phyloP scores from a whole-genome alignment of 2,888 invertebrate genomes.

The Notodonta ziczac region DNA sequence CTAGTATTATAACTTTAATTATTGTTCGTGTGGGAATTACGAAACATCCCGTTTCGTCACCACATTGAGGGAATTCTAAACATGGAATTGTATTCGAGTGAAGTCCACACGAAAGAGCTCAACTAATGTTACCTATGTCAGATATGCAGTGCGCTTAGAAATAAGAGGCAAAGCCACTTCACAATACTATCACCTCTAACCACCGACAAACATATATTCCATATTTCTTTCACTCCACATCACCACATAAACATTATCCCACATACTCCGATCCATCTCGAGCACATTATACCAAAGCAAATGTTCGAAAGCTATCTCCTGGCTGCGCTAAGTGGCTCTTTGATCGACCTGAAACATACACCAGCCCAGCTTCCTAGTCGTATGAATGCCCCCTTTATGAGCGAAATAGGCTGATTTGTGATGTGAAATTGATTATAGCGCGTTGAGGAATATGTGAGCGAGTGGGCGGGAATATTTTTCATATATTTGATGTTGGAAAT shows the following conservation, averaged over 20 bases:
- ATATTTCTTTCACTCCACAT: not conserved
- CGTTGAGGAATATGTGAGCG: not conserved
- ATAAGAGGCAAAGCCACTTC: not conserved
- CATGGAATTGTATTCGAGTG: not conserved
- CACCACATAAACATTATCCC: constrained; percentile 8
- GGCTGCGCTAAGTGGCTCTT: constrained; percentile 61
- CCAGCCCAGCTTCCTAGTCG: constrained; percentile 60
- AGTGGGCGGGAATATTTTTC: constrained; percentile 1
- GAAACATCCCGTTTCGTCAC: not conserved
- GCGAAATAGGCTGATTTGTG: constrained; percentile 46
- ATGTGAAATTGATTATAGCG: constrained; percentile 17
- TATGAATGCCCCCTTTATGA: constrained; percentile 58
- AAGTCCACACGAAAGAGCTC: not conserved
- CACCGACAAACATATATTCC: not conserved
- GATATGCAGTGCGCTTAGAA: not conserved
- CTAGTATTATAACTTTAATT: not conserved
- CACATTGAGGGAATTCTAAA: not conserved
- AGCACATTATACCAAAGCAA: constrained; percentile 26
- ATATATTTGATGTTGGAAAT: constrained; percentile 3
- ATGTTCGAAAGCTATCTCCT: constrained; percentile 39
- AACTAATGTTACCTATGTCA: not conserved
- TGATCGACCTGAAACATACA: constrained; percentile 59
- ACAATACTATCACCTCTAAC: not conserved
- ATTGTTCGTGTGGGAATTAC: not conserved
- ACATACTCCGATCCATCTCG: constrained; percentile 16